These are phyloP conservation scores for Petrolisthes manimaculis DNA, from an alignment of 2,888 invertebrate species.

Conservation along the genomic window DNA sequence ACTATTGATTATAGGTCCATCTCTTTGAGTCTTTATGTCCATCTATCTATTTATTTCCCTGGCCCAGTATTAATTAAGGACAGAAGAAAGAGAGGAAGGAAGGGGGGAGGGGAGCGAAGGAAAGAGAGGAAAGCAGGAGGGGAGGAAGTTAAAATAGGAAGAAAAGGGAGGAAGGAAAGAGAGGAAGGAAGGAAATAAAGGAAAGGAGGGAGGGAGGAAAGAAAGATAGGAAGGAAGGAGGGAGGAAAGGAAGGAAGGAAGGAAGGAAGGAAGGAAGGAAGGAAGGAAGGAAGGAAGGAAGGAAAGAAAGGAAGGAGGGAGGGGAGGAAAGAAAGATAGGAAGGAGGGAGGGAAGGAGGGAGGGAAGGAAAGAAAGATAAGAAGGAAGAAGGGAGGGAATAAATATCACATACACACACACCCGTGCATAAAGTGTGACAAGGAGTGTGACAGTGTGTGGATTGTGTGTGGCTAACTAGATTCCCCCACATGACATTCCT, in stretches of 20 bases:
- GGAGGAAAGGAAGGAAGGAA: background rate
- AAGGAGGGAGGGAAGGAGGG: background rate
- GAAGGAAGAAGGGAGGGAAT: background rate
- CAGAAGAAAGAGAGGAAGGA: too few relatives aligned
- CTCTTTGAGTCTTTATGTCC: too few relatives aligned
- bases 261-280: background rate
- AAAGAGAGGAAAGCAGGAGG: background rate
- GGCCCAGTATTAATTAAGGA: too few relatives aligned
- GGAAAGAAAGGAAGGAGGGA: background rate
- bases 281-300: background rate
- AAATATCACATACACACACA: slow-evolving; percentile 2
- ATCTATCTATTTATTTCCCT: too few relatives aligned
- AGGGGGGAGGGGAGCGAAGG: background rate
- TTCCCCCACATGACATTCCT: too few relatives aligned
- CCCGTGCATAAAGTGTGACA: background rate
- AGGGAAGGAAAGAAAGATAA: background rate
- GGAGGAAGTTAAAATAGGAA: background rate
- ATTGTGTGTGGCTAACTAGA: too few relatives aligned
- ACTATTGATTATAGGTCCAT: too few relatives aligned
- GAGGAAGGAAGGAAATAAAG: background rate
- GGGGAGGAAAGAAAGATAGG: background rate
- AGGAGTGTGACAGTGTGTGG: background rate
- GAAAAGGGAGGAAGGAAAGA: background rate
- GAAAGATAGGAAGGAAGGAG: background rate
- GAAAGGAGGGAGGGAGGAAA: background rate